These are phyloP conservation scores for Motacilla tschutschensis DNA, from an alignment of 2,113 vertebrate genomes.

Conservation along the genomic window DNA sequence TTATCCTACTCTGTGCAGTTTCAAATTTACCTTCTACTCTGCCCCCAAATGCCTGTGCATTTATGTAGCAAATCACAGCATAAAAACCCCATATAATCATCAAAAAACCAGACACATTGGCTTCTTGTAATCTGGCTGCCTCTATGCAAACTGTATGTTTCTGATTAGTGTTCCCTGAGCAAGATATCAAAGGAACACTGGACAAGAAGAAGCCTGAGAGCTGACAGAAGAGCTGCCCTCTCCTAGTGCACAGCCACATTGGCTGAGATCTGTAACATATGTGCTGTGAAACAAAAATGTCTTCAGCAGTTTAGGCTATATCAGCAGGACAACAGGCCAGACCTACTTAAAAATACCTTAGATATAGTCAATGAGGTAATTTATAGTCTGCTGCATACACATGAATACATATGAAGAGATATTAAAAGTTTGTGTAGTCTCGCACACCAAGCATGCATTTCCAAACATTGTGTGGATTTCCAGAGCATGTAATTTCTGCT, in stretches of 20 bases:
- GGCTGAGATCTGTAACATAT: neutral
- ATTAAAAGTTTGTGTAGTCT: neutral
- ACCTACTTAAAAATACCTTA: neutral
- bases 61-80: neutral
- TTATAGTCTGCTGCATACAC: neutral
- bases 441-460: neutral
- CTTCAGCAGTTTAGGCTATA: neutral
- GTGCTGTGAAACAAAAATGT: neutral
- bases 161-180: neutral
- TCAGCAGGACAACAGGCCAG: neutral
- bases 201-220: neutral
- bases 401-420: neutral
- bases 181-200: conserved; percentile 13
- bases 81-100: neutral
- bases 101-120: neutral
- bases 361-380: neutral
- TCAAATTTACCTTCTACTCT: conserved; percentile 12
- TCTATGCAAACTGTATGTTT: neutral
- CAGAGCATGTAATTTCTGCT: neutral
- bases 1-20: neutral
- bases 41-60: neutral
- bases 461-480: neutral
- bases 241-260: neutral
- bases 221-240: neutral
- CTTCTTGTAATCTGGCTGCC: conserved; percentile 6